Base-by-base conservation (phyloP, 2,113 vertebrate species). In the Theropithecus gelada region DNA sequence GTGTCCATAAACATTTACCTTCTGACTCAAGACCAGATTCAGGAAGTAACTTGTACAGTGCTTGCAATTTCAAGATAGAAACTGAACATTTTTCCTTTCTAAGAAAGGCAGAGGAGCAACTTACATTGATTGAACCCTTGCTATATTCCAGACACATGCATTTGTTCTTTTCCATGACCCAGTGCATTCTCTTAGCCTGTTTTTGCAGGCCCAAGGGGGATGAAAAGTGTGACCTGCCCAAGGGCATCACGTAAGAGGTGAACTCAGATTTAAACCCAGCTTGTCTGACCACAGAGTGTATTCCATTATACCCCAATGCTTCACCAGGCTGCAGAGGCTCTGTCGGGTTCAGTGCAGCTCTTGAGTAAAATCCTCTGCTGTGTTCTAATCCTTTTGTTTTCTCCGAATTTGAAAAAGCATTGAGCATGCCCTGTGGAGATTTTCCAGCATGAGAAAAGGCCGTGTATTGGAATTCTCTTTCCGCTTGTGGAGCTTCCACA, bases 271-370 rank as follows among this genome's bases (percentile, higher is more conserved):
- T 66, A 55, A 59, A 32, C 25, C 22, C 59, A 30, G 43, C 27
- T 30, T 1, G 0, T 40, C 64, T 72, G 50, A 45, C 81, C 30
- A 6, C 59, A 78, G 70, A 11, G 35, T 25, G 0, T 18, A 8
- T 18, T 6, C 10, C 30, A 2, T 25, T 76, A n/a, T 1, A 0
- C 5, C 70, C 61, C 0, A 43, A 2, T 0, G 0, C 32, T 57
- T 88, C 45, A 1, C 30, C n/a, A 2, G 14, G 12, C 8, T 32
- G 17, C 70, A 18, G 32, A 91, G 50, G 45, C 35, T 40, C 72
- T 55, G 5, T 12, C 7, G 14, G n/a, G 5, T 30, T 70, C 52
- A 70, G 2, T 0, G 50, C 8, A 70, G 68, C 61, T 45, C 32
- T 70, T 43, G 43, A 40, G 48, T 70, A 22, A 83, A 82, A 32